Evolutionary conservation across 2,113 vertebrate species (phyloP).

Genomic region (Numenius arquata): DNA sequence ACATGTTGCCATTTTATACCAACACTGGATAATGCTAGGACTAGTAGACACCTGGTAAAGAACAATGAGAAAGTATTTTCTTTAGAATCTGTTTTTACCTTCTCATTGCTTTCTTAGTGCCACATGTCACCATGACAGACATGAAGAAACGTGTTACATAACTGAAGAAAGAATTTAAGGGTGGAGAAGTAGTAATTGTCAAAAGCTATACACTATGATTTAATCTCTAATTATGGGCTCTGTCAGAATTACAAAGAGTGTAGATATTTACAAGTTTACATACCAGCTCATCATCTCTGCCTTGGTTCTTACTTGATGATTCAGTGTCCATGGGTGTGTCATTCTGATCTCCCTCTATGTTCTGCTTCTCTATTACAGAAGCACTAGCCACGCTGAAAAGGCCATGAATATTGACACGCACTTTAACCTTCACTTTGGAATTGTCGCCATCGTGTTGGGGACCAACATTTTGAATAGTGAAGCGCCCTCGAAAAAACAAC

Average conservation of each 20-base stretch:
- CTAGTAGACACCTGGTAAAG: not conserved
- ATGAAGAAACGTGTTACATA: not conserved
- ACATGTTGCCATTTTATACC: not conserved
- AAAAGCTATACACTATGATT: not conserved
- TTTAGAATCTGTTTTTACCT: not conserved
- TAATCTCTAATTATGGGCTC: not conserved
- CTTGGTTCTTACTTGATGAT: slow-evolving; percentile 80
- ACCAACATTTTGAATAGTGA: slow-evolving; percentile 89
- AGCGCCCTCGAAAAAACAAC: slow-evolving; percentile 73
- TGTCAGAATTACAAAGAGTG: not conserved
- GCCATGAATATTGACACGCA: slow-evolving; percentile 90
- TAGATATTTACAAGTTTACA: slow-evolving; percentile 26
- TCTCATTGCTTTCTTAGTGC: not conserved
- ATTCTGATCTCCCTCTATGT: slow-evolving; percentile 74
- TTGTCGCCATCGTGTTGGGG: slow-evolving; percentile 90
- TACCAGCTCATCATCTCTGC: slow-evolving; percentile 86
- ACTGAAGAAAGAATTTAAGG: not conserved
- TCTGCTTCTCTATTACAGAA: slow-evolving; percentile 89
- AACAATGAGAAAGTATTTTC: not conserved
- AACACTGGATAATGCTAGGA: not conserved
- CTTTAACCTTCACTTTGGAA: slow-evolving; percentile 95
- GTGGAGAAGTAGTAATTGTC: not conserved
- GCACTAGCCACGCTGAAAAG: slow-evolving; percentile 92
- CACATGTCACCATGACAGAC: not conserved
- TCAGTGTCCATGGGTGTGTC: slow-evolving; percentile 88